These are phyloP conservation scores for Sebastes trivittatus DNA, from an alignment of 2,797 vertebrate genomes.

Conservation along the genomic window DNA sequence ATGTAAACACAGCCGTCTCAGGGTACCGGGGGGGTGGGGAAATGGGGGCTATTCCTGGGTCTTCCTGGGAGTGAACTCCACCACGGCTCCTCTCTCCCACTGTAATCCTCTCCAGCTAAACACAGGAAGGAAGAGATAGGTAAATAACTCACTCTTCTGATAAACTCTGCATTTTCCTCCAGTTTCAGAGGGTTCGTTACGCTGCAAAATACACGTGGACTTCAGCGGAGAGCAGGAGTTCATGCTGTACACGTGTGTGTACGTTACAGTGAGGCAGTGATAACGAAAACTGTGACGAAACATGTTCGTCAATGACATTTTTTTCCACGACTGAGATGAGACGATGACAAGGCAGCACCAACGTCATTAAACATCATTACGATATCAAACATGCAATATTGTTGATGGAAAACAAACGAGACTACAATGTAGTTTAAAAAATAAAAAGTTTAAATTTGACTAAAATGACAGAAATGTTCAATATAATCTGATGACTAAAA, in stretches of 20 bases:
- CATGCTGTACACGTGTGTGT: conserved; percentile 10
- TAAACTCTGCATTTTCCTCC: conserved; percentile 51
- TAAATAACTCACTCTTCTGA: conserved; percentile 76
- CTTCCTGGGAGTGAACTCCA: conserved; percentile 73
- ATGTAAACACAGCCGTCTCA: conserved; percentile 80
- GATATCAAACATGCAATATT: no score
- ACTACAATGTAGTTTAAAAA: no score
- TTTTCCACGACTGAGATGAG: no score
- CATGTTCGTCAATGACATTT: no score
- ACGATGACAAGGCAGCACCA: no score
- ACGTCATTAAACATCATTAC: no score
- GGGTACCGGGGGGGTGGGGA: conserved; percentile 12
- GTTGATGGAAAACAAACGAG: no score
- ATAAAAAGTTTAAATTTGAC: no score
- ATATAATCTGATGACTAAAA: no score
- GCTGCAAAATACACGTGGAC: conserved; percentile 20
- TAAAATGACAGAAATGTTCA: no score
- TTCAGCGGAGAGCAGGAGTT: not conserved
- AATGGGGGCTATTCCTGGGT: conserved; percentile 64
- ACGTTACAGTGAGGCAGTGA: conserved; percentile 3
- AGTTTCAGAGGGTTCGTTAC: conserved; percentile 34
- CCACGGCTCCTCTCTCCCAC: conserved; percentile 52
- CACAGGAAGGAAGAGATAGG: conserved; percentile 82
- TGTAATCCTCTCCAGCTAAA: conserved; percentile 78
- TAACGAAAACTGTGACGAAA: no score